Evolutionary conservation across 2,888 invertebrate species (phyloP).

Genomic region (Venusia cambrica): DNA sequence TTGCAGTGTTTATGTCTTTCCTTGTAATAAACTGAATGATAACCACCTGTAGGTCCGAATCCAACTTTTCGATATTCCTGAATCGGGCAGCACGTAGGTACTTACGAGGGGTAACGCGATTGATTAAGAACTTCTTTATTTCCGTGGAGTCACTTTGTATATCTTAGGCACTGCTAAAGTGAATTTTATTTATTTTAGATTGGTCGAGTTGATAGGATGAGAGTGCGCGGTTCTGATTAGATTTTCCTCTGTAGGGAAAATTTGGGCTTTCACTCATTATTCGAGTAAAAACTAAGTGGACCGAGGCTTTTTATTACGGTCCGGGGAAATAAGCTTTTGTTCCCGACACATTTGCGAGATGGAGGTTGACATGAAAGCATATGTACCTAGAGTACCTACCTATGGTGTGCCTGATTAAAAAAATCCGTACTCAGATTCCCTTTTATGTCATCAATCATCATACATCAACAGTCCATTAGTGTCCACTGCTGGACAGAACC

Average conservation of each 20-base stretch:
- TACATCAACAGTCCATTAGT: too few species aligned
- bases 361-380: slow-evolving; percentile 44
- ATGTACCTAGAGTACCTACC: too few species aligned
- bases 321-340: slow-evolving; percentile 55
- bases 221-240: slow-evolving; percentile 29
- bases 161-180: slow-evolving; percentile 19
- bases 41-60: slow-evolving; percentile 44
- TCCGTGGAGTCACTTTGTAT: slow-evolving; percentile 18
- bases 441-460: slow-evolving; percentile 37
- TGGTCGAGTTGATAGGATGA: slow-evolving; percentile 17
- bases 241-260: slow-evolving; percentile 33
- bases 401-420: slow-evolving; percentile 52
- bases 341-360: slow-evolving; percentile 47
- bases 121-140: slow-evolving; percentile 22
- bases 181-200: slow-evolving; percentile 27
- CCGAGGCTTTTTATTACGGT: slow-evolving; percentile 47
- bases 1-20: slow-evolving; percentile 2
- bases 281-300: slow-evolving; percentile 43
- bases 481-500: too few species aligned
- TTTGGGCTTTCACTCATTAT: slow-evolving; percentile 55
- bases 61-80: slow-evolving; percentile 31
- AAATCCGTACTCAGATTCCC: slow-evolving; percentile 40
- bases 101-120: slow-evolving; percentile 21
- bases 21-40: slow-evolving; percentile 32
- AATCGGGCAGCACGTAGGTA: slow-evolving; percentile 32